phyloP scores from a whole-genome alignment of 2,888 invertebrate genomes.

The Bimastos eiseni region DNA sequence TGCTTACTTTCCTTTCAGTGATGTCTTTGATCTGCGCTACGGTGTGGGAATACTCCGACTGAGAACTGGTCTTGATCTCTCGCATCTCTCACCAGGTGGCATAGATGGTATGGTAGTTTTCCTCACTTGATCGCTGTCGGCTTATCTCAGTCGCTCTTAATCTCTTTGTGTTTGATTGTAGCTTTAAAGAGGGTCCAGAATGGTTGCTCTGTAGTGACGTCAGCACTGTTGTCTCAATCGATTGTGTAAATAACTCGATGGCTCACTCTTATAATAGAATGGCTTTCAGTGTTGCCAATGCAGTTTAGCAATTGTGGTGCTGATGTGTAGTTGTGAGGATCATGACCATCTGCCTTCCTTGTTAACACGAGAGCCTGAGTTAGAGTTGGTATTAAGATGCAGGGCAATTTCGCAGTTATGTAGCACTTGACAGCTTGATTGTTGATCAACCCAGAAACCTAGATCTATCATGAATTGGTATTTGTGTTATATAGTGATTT shows the following conservation, averaged over 20 bases:
- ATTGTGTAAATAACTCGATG: not conserved
- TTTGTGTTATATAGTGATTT: not conserved
- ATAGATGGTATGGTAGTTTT: not conserved
- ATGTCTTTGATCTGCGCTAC: conserved; percentile 90
- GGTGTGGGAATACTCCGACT: conserved; percentile 87
- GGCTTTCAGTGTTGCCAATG: not conserved
- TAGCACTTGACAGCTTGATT: not conserved
- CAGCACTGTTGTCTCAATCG: not conserved
- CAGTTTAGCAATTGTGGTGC: not conserved
- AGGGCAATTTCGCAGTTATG: not conserved
- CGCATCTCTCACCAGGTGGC: not conserved
- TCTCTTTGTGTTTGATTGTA: not conserved
- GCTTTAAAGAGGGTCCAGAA: not conserved
- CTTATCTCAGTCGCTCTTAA: not conserved
- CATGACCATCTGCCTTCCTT: no score
- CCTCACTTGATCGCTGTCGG: not conserved
- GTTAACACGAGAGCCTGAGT: not conserved
- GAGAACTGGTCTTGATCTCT: conserved; percentile 80
- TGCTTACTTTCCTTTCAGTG: conserved; percentile 66
- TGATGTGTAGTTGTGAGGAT: not conserved
- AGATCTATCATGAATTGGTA: not conserved
- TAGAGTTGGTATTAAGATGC: not conserved
- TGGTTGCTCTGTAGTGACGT: not conserved
- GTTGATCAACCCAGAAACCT: not conserved
- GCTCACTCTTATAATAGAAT: not conserved